phyloP scores from a whole-genome alignment of 2,113 vertebrate species.

The Cercocebus atys region DNA sequence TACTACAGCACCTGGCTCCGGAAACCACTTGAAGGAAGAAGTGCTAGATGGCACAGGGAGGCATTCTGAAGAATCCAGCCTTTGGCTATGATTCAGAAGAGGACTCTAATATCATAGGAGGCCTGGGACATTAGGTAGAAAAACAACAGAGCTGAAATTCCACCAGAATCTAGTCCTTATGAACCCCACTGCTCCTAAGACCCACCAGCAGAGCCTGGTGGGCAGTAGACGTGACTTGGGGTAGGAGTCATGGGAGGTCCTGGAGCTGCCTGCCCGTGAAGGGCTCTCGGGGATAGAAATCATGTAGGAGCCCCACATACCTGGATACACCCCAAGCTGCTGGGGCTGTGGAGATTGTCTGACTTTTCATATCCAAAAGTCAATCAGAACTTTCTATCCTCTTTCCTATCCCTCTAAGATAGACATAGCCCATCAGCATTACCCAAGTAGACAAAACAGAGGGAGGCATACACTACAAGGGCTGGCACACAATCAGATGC shows the following conservation, averaged over 20 bases:
- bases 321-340: fast-evolving
- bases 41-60: not conserved
- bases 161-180: not conserved
- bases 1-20: not conserved
- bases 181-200: not conserved
- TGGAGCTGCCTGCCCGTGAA: not conserved
- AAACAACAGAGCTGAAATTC: not conserved
- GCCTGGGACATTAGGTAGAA: not conserved
- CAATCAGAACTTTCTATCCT: not conserved
- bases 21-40: not conserved
- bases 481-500: not conserved
- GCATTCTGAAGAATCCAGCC: not conserved
- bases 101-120: not conserved
- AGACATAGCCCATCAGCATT: not conserved
- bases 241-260: not conserved
- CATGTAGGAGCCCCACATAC: not conserved
- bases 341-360: not conserved
- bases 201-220: not conserved
- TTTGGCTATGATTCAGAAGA: not conserved
- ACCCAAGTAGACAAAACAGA: not conserved
- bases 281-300: not conserved
- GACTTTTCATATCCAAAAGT: not conserved
- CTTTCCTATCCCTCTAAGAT: not conserved
- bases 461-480: not conserved
- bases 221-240: not conserved